Base-by-base conservation (phyloP, 2,113 vertebrate genomes). In the rabbit (Oryctolagus cuniculus) region DNA sequence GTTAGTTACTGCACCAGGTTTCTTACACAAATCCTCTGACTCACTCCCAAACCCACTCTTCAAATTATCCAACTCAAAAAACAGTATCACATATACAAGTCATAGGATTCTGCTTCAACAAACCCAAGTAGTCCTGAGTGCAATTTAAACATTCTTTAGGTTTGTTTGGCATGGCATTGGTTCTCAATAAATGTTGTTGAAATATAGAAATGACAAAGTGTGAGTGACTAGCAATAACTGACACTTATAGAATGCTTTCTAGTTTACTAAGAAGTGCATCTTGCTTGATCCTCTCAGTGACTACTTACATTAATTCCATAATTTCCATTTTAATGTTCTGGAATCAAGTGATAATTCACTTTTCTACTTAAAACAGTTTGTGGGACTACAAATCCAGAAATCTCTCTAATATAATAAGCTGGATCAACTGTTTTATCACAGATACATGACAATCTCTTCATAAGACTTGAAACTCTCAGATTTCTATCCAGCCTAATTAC, bases 41-140 rank as follows among this genome's bases (percentile, higher is more conserved):
- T 4, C 11, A 63, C 17, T 44, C 44, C 10, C 11, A 4, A 16
- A 3, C 22, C n/a, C 2, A 74, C 31, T 38, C 1, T 2, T 0
- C 16, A 24, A 73, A 67, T 44, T 24, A 3, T 31, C 22, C 64
- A 87, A 2, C 11, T 88, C 49, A 38, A 17, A 88, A 84, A 88
- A 38, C 38, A 67, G 10, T 49, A 84, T 38, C 34, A 72, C 34
- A 79, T 8, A 34, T 51, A 16, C 8, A n/a, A n/a, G 10, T 55
- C 12, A 91, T 77, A 44, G 15, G 24, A 64, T 24, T 77, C 38
- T 84, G 25, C 29, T 21, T 55, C 12, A 29, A 21, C 6, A 15
- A 5, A n/a, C 19, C n/a, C 6, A 4, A 3, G 51, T 4, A 5
- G 1, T 29, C 3, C n/a, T 58, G 75, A 87, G 5, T 66, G 36